Evolutionary conservation across 2,888 invertebrate species (phyloP), one percentile per base, ranked within the genome.

Genomic region (Penaeus monodon): DNA sequence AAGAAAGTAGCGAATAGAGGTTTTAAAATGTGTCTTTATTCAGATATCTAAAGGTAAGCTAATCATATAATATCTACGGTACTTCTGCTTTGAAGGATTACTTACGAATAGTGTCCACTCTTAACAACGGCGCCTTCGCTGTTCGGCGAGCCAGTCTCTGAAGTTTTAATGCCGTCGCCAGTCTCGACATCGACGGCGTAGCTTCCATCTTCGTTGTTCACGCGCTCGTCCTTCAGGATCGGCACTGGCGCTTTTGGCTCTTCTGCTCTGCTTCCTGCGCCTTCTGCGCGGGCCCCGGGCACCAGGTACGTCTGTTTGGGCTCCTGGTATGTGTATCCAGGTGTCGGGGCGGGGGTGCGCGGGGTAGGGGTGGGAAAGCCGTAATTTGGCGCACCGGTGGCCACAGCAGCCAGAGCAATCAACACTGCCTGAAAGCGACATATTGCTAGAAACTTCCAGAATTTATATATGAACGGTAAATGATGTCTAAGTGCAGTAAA

Each of bases 101-200:
- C 86, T 86, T 44, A 86, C 86, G 81, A 82, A 70, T 74, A 86
- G 17, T 86, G 77, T 44, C 86, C 86, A n/a, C 81, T 78, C 22
- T 29, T 70, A 17, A 44, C 82, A 33, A 86, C 68, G 38, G 77
- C 77, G 33, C 86, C 86, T 22, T 78, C 44, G 22, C 22, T 22
- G 17, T 78, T 78, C 0, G 77, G 77, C 20, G 86, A 81, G 64
- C 86, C 86, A 22, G 86, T 68, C 81, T 86, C 81, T 38, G 86
- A 86, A 38, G 66, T 24, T 0, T 70, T 8, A 74, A 89, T 88
- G 70, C 89, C 89, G 65, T 89, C 81, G 22, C 86, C 88, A 20
- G 89, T 89, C 68, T 89, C 89, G 49, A 89, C 80, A 27, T 89
- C 89, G 38, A 88, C 80, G 79, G 78, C 88, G 89, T 86, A 89